Evolutionary conservation across 2,888 invertebrate genomes (phyloP), one percentile per base, ranked within the genome.

Genomic region (Sesia bembeciformis): DNA sequence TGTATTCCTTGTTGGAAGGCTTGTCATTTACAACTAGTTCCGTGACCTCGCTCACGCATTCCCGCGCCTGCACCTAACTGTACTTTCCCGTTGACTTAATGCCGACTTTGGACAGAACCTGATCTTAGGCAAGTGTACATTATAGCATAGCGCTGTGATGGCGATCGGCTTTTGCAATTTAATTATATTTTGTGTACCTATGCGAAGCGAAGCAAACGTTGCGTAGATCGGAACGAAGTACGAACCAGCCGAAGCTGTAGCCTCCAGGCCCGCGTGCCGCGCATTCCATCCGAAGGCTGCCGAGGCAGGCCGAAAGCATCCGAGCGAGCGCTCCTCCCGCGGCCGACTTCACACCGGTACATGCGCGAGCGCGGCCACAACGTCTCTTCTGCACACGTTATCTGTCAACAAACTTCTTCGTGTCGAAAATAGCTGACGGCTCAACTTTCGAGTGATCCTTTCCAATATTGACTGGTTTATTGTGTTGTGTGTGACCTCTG

Each of bases 41-140:
- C 81, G 88, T 89, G 89, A 89, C 89, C 89, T 89, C 89, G 89
- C 89, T 86, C 84, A 89, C 88, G 85, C 89, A 88, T 89, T 87
- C 89, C 87, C 86, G 84, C 85, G 89, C 85, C 77, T 88, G 89
- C 86, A 86, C 78, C 87, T 89, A 89, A 89, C 89, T 85, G 89
- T 89, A 88, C 87, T 86, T 89, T 89, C 85, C 86, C 84, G 89
- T 87, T 87, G 87, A 86, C 79, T 88, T 87, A 83, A 87, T 85
- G 74, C 81, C 70, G 81, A 86, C 84, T 88, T 89, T 89, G 83
- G 87, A 81, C 78, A 82, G 73, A 88, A 88, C 89, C 82, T 87
- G 88, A 85, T 88, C 84, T 84, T 80, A 82, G 81, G 78, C 81
- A 84, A 84, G 84, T 85, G 81, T 80, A 81, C 74, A 81, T 81